These are phyloP conservation scores for Sinotaia quadrata DNA, from an alignment of 2,888 invertebrate genomes.

Conservation along the genomic window DNA sequence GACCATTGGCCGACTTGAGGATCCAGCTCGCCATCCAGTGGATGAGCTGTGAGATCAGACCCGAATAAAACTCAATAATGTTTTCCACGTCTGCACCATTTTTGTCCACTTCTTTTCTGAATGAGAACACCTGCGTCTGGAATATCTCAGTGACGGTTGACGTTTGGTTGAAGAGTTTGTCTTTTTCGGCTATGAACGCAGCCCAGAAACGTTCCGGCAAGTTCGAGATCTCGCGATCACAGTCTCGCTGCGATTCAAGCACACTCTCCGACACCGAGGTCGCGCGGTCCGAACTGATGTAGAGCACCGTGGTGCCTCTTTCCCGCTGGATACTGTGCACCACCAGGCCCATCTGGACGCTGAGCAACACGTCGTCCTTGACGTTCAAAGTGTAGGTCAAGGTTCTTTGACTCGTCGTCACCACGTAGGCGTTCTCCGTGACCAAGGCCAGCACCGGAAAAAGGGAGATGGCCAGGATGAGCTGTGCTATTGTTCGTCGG, in stretches of 20 bases:
- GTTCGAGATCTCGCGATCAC: background rate
- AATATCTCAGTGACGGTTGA: conserved; percentile 9
- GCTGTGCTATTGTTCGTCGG: conserved; percentile 30
- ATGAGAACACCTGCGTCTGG: conserved; percentile 22
- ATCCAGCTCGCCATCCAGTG: conserved; percentile 41
- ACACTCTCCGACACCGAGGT: background rate
- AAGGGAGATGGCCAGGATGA: conserved; percentile 35
- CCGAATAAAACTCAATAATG: conserved; percentile 44
- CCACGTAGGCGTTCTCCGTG: conserved; percentile 32
- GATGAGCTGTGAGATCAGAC: conserved; percentile 40
- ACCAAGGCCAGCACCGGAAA: conserved; percentile 33
- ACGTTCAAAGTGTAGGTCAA: conserved; percentile 27
- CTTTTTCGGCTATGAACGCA: background rate
- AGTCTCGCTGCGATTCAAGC: background rate
- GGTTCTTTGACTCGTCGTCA: conserved; percentile 25
- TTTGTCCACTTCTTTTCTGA: conserved; percentile 29
- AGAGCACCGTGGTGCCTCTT: conserved; percentile 48
- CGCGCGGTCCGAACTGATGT: conserved; percentile 37
- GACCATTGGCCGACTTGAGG: conserved; percentile 29
- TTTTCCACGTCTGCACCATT: conserved; percentile 32
- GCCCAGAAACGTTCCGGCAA: background rate
- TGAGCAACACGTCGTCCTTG: conserved; percentile 38
- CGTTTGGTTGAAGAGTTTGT: background rate
- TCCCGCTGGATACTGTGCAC: conserved; percentile 49
- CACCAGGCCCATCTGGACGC: conserved; percentile 42